These are phyloP conservation scores for Nemoura dubitans DNA, from an alignment of 2,888 invertebrate species.

Conservation along the genomic window DNA sequence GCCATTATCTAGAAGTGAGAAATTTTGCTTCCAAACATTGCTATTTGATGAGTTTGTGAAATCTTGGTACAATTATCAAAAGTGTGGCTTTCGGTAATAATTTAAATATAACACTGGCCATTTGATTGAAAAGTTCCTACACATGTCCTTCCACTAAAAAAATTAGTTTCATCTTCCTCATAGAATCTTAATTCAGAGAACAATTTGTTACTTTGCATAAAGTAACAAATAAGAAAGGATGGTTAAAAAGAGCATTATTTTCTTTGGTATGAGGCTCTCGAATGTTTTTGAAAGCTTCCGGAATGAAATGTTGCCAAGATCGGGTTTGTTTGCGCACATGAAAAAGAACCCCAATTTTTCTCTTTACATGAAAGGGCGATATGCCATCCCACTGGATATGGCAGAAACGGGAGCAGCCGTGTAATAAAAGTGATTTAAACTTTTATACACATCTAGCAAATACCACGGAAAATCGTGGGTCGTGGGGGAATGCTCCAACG, in stretches of 20 bases:
- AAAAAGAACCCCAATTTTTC: neutral
- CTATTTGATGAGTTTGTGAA: no score
- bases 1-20: no score
- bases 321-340: neutral
- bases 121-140: no score
- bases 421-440: neutral
- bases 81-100: no score
- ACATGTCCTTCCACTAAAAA: no score
- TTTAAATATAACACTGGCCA: no score
- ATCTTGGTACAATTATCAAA: no score
- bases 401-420: neutral
- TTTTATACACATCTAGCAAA: neutral
- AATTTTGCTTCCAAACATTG: no score
- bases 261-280: neutral
- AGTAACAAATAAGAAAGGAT: neutral
- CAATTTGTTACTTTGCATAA: no score
- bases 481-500: neutral
- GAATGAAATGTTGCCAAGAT: neutral
- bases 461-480: neutral
- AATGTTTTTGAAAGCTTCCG: neutral
- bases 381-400: neutral
- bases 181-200: no score
- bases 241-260: neutral
- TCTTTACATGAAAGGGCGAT: neutral
- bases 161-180: no score